Conservation (phyloP, 2,888 invertebrate species). For the Harpalus rufipes region DNA sequence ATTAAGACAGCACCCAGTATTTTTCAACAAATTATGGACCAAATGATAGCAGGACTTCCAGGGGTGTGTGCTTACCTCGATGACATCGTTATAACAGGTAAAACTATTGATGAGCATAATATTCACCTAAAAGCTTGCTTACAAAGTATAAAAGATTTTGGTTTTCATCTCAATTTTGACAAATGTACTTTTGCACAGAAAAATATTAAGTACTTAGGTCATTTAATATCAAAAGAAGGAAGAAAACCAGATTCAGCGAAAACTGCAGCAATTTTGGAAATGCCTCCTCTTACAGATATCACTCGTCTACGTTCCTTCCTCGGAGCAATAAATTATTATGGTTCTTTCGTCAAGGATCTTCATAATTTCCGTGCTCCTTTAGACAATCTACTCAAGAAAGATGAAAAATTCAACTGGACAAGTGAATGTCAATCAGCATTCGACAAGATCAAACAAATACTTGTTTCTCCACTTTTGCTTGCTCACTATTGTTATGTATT, state of each 20-base stretch:
- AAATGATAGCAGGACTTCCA: too few species aligned
- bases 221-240: constrained; percentile 35
- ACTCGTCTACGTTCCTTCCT: not conserved
- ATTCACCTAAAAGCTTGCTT: not conserved
- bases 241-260: constrained; percentile 62
- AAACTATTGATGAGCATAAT: too few species aligned
- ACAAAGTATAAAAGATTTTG: not conserved
- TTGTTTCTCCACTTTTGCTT: constrained; percentile 45
- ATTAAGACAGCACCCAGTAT: too few species aligned
- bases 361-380: constrained; percentile 5
- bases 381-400: constrained; percentile 61
- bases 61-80: constrained; percentile 32
- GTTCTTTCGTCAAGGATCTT: not conserved
- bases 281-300: constrained; percentile 6
- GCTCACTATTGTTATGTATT: too few species aligned
- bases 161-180: not conserved
- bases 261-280: not conserved
- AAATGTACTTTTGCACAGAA: constrained; percentile 16
- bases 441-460: constrained; percentile 39
- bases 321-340: constrained; percentile 11
- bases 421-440: constrained; percentile 40
- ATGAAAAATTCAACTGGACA: not conserved
- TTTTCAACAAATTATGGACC: too few species aligned
- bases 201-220: not conserved
- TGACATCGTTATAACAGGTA: constrained; percentile 71